A percentile compares a stretch with the other conserved stretches of the same genome.
These are phyloP conservation scores for Furcifer pardalis DNA, from an alignment of 2,797 vertebrate species.

Conservation along the genomic window DNA sequence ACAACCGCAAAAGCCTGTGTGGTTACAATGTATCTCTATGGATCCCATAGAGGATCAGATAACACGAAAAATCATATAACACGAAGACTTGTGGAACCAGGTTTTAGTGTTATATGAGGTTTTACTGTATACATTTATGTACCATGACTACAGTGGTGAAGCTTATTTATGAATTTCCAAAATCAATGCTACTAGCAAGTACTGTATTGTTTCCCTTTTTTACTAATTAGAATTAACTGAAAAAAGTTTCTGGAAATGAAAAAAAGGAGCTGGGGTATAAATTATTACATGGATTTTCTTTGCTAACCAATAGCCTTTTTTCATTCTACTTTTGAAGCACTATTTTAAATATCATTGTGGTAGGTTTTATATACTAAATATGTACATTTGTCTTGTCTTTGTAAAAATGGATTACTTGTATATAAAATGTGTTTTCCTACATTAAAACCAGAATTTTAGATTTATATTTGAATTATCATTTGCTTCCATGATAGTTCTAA, in stretches of 20 bases:
- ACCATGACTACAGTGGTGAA: slow-evolving; percentile 26
- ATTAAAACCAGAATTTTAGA: neutral
- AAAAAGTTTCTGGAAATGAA: neutral
- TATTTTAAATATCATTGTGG: neutral
- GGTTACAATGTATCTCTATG: no score
- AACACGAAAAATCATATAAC: no score
- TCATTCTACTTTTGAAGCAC: neutral
- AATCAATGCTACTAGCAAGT: slow-evolving; percentile 19
- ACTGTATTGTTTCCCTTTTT: slow-evolving; percentile 6
- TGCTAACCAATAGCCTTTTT: neutral
- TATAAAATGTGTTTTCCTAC: slow-evolving; percentile 2
- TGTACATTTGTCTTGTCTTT: neutral
- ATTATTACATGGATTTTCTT: slow-evolving; percentile 18
- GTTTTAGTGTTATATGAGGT: no score
- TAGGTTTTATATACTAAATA: neutral
- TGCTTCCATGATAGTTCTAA: neutral
- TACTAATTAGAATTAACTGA: slow-evolving; percentile 42
- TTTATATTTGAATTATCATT: neutral
- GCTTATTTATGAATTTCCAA: neutral
- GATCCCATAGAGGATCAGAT: no score
- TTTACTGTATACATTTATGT: neutral
- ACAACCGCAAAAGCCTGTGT: no score
- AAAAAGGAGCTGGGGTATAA: fast-evolving
- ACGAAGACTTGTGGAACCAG: no score
- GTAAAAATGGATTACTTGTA: slow-evolving; percentile 22